A percentile compares a stretch with the other conserved stretches of the same genome.
Evolutionary conservation across 2,888 invertebrate genomes (phyloP).

Genomic region (Griposia aprilina): DNA sequence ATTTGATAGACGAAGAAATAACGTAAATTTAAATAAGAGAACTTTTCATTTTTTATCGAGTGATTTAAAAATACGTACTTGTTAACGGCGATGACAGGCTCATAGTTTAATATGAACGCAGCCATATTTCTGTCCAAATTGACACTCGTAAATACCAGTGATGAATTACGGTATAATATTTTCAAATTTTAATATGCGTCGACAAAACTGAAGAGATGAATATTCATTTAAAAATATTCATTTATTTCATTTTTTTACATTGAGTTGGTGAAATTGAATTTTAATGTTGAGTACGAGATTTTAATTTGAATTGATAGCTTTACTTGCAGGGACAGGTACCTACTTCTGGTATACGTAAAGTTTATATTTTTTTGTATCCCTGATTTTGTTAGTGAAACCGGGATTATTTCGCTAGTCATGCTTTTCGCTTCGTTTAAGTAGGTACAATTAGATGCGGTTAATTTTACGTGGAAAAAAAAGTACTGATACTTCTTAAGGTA

Average conservation of each 20-base stretch:
- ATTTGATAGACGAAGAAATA: not conserved
- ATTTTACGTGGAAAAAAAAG: not conserved
- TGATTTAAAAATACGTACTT: slow-evolving; percentile 40
- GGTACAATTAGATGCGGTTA: not conserved
- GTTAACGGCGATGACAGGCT: slow-evolving; percentile 50
- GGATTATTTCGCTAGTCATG: too few relatives aligned
- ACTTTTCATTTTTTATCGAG: slow-evolving; percentile 21
- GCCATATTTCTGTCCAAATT: slow-evolving; percentile 53
- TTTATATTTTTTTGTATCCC: not conserved
- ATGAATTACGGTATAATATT: slow-evolving; percentile 54
- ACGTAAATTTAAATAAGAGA: too few relatives aligned
- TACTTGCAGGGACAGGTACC: not conserved
- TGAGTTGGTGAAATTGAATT: slow-evolving; percentile 35
- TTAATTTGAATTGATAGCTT: not conserved
- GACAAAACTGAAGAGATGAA: slow-evolving; percentile 45
- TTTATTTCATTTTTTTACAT: slow-evolving; percentile 39
- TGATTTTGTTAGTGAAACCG: not conserved
- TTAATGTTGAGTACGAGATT: not conserved
- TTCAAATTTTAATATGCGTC: slow-evolving; percentile 51
- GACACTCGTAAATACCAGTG: slow-evolving; percentile 57
- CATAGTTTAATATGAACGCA: slow-evolving; percentile 51
- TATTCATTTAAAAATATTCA: slow-evolving; percentile 49
- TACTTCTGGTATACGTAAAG: too few relatives aligned
- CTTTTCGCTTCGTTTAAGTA: not conserved
- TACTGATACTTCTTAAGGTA: not conserved